Base-by-base conservation (phyloP, 2,113 vertebrate species). In the Leiothrix lutea region DNA sequence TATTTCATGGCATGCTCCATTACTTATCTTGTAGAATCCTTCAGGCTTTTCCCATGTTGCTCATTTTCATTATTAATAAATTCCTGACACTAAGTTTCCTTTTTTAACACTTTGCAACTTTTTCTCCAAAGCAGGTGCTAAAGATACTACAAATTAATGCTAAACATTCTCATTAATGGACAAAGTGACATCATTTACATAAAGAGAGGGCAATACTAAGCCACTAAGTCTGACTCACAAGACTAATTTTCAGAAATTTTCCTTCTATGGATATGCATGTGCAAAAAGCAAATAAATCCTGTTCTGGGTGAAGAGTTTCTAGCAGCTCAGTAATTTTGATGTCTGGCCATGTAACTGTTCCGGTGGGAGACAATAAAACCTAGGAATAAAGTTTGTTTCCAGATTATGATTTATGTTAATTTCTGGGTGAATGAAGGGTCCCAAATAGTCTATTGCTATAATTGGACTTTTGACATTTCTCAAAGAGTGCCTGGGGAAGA, bases 351-450 rank as follows among this genome's bases (percentile, higher is more conserved):
- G 72, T 45, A 79, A 86, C 23, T 56, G 50, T 61, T 91, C 50
- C 80, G 38, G 33, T 66, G 67, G 62, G 66, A 86, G 62, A 70
- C 3, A 28, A 57, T 35, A 72, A 73, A 90, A 48, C 31, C 18
- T 12, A 72, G 47, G 51, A 82, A 74, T 47, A 80, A 90, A 51
- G 8, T 56, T 58, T 70, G 35, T 42, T 83, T 51, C 58, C 72
- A 77, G 58, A 65, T 92, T 73, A 80, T 45, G 54, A 94, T 90
- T 95, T 89, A 82, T 66, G 62, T 44, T 90, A 91, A 93, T 95
- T 92, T 90, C 35, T 35, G 47, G 74, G 71, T 90, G 78, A 95
- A 89, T 5, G 2, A 90, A 85, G 40, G n/a, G 61, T 94, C 86
- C 57, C 57, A 75, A 31, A 40, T 19, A 88, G 58, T 36, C 74